Evolutionary conservation across 2,797 vertebrate genomes (phyloP), one percentile per base, ranked within the genome.

Genomic region (Gymnocypris eckloni): DNA sequence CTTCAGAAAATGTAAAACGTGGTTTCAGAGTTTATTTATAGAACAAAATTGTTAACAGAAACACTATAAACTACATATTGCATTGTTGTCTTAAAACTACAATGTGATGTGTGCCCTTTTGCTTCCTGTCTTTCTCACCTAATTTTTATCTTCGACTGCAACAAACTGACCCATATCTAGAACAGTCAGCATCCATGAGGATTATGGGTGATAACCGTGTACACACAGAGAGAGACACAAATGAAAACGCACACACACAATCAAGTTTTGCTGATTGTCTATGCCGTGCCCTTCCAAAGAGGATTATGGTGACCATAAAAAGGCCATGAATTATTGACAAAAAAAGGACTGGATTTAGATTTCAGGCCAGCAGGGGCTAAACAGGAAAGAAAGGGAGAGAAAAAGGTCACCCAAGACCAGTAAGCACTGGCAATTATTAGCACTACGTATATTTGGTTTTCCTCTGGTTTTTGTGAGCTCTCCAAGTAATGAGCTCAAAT

Each of bases 311-410:
- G 88, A 87, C 91, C 89, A 88, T 92, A 90, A 92, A 93, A 92
- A 93, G 89, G 89, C 90, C 67, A 84, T 92, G 90, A 92, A 91
- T 93, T 94, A 93, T 91, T 93, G 92, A 93, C 90, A 59, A 89
- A 88, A 88, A 77, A 70, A 90, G 89, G 87, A 89, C 86, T 81
- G 92, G 92, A 92, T 93, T 94, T 92, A 89, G 90, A 92, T 91
- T 94, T 89, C 28, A 86, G 69, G 59, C 76, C 75, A 81, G 56
- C 11, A 11, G 9, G 48, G 52, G 33, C 64, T 76, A 28, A 76
- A 56, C 50, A 52, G 25, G 43, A 69, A 56, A 61, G 25, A 76
- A 11, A 83, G 25, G 4, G 22, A 79, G 37, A 86, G 22, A 76
- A 16, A 85, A 82, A 84, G 84, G 80, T 61, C 64, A 71, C 41